Percentiles rank a stretch among this genome's conserved stretches.
These are phyloP conservation scores for Diabrotica balteata DNA, from an alignment of 2,888 invertebrate species.

Conservation along the genomic window DNA sequence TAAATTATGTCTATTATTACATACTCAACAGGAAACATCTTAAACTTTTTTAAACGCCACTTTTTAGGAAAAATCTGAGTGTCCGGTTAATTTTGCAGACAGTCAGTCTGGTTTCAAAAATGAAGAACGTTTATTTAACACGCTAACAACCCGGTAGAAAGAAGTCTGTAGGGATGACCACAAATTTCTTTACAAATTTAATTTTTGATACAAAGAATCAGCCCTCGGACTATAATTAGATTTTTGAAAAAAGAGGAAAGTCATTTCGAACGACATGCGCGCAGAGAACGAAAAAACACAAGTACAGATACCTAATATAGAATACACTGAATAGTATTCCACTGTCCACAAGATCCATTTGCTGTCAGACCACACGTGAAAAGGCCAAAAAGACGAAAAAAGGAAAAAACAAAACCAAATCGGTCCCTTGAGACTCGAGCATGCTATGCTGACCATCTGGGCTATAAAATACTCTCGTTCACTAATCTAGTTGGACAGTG, in stretches of 20 bases:
- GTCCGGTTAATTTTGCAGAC: no score
- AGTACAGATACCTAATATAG: slow-evolving; percentile 28
- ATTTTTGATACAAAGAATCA: not conserved
- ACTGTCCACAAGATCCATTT: slow-evolving; percentile 25
- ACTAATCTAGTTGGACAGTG: slow-evolving; percentile 26
- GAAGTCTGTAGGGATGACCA: no score
- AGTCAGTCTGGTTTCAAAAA: no score
- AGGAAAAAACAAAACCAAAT: slow-evolving; percentile 24
- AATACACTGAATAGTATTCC: slow-evolving; percentile 29
- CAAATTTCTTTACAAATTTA: no score
- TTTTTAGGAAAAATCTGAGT: no score
- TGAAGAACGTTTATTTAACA: no score
- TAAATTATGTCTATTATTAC: no score
- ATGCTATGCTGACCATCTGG: slow-evolving; percentile 35
- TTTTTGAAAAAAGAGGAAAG: slow-evolving; percentile 5
- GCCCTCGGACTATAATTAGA: slow-evolving; percentile 13
- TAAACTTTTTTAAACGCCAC: no score
- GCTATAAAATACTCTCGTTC: slow-evolving; percentile 29
- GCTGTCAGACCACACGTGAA: slow-evolving; percentile 35
- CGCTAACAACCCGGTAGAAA: no score
- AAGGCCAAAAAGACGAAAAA: slow-evolving; percentile 22
- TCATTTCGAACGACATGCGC: slow-evolving; percentile 7
- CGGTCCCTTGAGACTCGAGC: slow-evolving; percentile 31
- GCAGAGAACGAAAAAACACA: slow-evolving; percentile 15
- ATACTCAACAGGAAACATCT: no score